phyloP scores from a whole-genome alignment of 2,797 vertebrate species.

The Salmo trutta region DNA sequence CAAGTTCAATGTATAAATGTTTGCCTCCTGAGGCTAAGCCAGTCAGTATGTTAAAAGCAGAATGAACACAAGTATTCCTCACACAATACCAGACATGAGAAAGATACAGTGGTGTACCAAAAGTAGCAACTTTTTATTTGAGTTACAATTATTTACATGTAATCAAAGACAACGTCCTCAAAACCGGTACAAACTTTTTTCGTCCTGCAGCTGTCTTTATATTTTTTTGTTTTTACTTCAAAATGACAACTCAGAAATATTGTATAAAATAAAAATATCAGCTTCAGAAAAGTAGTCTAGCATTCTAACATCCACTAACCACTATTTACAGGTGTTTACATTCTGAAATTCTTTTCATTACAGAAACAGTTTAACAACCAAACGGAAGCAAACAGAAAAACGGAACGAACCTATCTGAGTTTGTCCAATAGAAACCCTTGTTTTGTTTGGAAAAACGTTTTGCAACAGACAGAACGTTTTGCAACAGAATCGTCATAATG shows the following conservation, averaged over 20 bases:
- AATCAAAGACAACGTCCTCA: slow-evolving; percentile 98
- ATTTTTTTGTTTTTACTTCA: slow-evolving; percentile 76
- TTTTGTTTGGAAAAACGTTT: too few relatives aligned
- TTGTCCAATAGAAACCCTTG: too few relatives aligned
- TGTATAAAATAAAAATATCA: slow-evolving; percentile 99
- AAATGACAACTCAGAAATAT: slow-evolving; percentile 96
- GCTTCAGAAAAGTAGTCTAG: slow-evolving; percentile 95
- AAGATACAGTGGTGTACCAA: slow-evolving; percentile 76
- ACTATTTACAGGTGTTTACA: slow-evolving; percentile 98
- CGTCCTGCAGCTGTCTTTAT: slow-evolving; percentile 86
- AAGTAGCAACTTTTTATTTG: slow-evolving; percentile 98
- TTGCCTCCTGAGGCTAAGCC: too few relatives aligned
- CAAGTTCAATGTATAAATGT: too few relatives aligned
- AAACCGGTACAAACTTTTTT: slow-evolving; percentile 97
- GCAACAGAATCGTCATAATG: too few relatives aligned
- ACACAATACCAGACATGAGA: slow-evolving; percentile 29
- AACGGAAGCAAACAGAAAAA: too few relatives aligned
- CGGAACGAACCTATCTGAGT: too few relatives aligned
- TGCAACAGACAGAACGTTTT: too few relatives aligned
- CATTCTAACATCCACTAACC: slow-evolving; percentile 92
- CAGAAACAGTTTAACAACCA: too few relatives aligned
- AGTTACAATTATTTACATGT: slow-evolving; percentile 99
- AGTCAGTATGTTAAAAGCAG: too few relatives aligned
- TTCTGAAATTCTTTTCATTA: slow-evolving; percentile 60
- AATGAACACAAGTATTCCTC: not conserved